Base-by-base conservation (phyloP, 2,888 invertebrate genomes). In the Deilephila elpenor region DNA sequence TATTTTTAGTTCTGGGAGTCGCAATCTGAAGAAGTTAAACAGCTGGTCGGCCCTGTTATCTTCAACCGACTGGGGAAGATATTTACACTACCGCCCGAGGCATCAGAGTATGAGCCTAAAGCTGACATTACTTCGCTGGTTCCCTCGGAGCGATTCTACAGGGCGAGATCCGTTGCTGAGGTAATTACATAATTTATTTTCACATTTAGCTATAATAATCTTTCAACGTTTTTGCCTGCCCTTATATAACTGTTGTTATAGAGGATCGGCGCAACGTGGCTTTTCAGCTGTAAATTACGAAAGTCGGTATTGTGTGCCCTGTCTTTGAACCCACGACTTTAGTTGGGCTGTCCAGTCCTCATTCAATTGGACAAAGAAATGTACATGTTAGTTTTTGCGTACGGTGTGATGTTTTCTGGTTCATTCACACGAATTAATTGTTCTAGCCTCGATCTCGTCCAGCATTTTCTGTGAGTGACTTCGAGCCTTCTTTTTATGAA, bases 1-100 rank as follows among this genome's bases (percentile, higher is more conserved):
- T 2, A n/a, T 51, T 81, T 82, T 53, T 78, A 94, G 94, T 94
- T 94, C 75, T 94, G 94, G 94, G 91, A 93, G 56, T 82, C 92
- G 0, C 88, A 93, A 73, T 81, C 83, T 56, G 83, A 86, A 5
- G 86, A 83, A 61, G 92, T 94, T 0, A 86, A 87, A 0, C 82
- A 86, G 6, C 77, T 93, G 70, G 90, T 94, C 37, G 92, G 92
- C 0, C 89, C 91, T 0, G 78, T 83, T 0, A 88, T 92, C 70
- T 94, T 89, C 76, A 82, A 86, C 70, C 81, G 93, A 53, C 83
- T 94, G 19, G 85, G 85, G 7, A 93, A 93, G 77, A 91, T 94
- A 59, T 94, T 92, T 75, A 77, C 90, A 11, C 78, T 94, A 32
- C 89, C 89, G 0, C 64, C 78, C 0, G 88, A 89, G 44, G 82